These are phyloP conservation scores for Cirrhinus molitorella DNA, from an alignment of 2,797 vertebrate species.

Conservation along the genomic window DNA sequence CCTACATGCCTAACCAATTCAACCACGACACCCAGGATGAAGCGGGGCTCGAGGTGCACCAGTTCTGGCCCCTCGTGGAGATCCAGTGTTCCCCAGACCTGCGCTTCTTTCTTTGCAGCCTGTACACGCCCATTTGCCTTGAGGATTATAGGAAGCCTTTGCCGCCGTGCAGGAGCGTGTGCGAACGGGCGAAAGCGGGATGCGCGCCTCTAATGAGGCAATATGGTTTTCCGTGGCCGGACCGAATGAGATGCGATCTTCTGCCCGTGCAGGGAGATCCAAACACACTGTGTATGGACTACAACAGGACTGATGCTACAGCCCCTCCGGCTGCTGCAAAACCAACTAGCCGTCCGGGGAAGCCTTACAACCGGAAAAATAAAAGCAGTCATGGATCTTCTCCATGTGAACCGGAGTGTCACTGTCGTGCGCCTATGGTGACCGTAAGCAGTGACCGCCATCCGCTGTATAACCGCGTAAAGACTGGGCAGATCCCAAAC, in stretches of 20 bases:
- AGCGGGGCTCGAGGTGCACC: conserved; percentile 93
- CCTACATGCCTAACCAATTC: conserved; percentile 96
- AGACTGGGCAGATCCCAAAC: conserved; percentile 86
- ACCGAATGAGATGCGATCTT: conserved; percentile 93
- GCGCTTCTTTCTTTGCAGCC: conserved; percentile 94
- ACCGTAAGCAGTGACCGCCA: conserved; percentile 81
- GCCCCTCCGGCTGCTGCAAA: conserved; percentile 74
- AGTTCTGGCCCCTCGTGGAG: conserved; percentile 96
- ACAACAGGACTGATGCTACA: conserved; percentile 88
- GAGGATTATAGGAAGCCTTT: conserved; percentile 94
- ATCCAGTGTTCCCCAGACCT: conserved; percentile 91
- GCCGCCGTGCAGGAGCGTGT: conserved; percentile 92
- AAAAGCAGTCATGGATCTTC: conserved; percentile 63
- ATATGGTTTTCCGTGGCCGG: conserved; percentile 96
- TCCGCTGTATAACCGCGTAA: conserved; percentile 86
- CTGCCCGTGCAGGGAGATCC: conserved; percentile 88
- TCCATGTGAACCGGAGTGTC: conserved; percentile 84
- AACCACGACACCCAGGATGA: conserved; percentile 97
- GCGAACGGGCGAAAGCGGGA: conserved; percentile 90
- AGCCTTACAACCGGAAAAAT: conserved; percentile 73
- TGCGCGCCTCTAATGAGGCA: conserved; percentile 95
- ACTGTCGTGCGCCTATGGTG: conserved; percentile 89
- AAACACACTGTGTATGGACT: conserved; percentile 93
- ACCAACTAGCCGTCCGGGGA: conserved; percentile 79
- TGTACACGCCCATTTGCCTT: conserved; percentile 96